These are phyloP conservation scores for Diachasmimorpha longicaudata DNA, from an alignment of 1,140 invertebrate species.

Conservation along the genomic window DNA sequence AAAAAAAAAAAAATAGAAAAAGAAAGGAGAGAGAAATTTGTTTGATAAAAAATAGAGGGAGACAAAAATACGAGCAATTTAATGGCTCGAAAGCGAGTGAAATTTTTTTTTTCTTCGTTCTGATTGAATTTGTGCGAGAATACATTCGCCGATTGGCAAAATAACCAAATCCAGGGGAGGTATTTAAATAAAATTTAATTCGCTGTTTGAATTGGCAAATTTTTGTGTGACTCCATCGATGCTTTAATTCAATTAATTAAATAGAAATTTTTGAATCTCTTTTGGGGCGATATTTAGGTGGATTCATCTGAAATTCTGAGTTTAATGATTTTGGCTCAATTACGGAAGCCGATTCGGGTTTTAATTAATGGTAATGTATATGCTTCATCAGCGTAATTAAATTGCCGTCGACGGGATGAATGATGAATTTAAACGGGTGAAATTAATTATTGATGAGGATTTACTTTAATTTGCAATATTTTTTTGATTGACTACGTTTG, in stretches of 20 bases:
- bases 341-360: background rate
- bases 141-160: background rate
- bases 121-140: background rate
- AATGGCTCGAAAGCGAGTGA: background rate
- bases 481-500: background rate
- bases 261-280: background rate
- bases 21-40: conserved; percentile 2
- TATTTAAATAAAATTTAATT: background rate
- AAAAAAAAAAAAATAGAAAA: too few species aligned
- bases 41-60: background rate
- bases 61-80: background rate
- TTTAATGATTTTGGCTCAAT: background rate
- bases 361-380: background rate
- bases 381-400: background rate
- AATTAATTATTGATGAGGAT: background rate
- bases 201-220: background rate
- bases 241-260: background rate
- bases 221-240: background rate
- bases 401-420: background rate
- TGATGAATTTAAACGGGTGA: background rate
- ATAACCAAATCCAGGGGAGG: background rate
- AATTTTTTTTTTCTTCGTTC: background rate
- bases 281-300: background rate
- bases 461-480: background rate
- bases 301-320: background rate